Base-by-base conservation (phyloP, 2,797 vertebrate genomes). In the Crypturellus tataupa region DNA sequence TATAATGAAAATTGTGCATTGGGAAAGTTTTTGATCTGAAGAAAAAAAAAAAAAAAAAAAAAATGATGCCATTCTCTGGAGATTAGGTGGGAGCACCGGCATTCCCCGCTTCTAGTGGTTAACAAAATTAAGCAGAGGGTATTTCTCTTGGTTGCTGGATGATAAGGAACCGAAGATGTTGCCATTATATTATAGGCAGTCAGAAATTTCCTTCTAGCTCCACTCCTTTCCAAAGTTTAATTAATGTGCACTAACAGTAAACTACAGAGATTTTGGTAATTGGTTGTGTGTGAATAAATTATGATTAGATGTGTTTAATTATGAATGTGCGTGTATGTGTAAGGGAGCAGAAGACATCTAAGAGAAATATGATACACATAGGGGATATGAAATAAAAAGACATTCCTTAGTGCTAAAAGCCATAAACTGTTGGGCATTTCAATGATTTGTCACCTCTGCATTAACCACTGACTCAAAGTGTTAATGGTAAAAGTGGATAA, bases 401-500 rank as follows among this genome's bases (percentile, higher is more conserved):
- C 20, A 10, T 91, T 94, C 77, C 53, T 92, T 80, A 63, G 35
- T 87, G 63, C 88, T 94, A 91, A 94, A 96, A 96, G 72, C 93
- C 68, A 73, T 92, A 93, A 95, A 87, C 47, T 86, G 78, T 63
- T 53, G 67, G 89, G 64, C 80, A 46, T 94, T 97, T 83, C 78
- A 72, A 78, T 96, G 92, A 96, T 94, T 96, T 96, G 92, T 91
- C 87, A 94, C 91, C 83, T 95, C 80, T 94, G 76, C 78, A 80
- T 96, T 96, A 96, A 75, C 86, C 78, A 90, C 75, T 89, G 91
- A 62, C 85, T 97, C 56, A 17, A 89, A 89, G 78, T 85, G 81
- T 95, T 97, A 94, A 94, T 94, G 94, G 84, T 94, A 95, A 97
- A 96, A 96, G 95, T 92, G 91, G 70, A 83, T 94, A 97, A 97